These are phyloP conservation scores for Solenopsis fugax DNA, from an alignment of 1,140 invertebrate genomes.

Conservation along the genomic window DNA sequence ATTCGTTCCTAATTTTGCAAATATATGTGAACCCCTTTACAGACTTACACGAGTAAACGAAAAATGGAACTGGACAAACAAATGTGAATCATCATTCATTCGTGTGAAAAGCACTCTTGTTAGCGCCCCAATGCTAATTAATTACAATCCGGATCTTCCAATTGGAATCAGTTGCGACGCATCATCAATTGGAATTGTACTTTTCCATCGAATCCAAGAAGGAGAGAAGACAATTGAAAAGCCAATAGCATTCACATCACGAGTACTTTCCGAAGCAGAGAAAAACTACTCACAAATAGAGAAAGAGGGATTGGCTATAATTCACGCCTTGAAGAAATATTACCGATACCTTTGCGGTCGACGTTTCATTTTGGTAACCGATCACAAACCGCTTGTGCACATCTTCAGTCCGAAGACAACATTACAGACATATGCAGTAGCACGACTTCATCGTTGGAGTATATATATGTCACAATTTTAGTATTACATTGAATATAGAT, in stretches of 20 bases:
- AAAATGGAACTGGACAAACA: not conserved
- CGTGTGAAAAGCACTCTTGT: not conserved
- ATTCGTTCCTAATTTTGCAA: not conserved
- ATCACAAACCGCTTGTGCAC: not conserved
- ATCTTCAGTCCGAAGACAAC: not conserved
- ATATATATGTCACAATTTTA: not conserved
- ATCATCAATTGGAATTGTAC: not conserved
- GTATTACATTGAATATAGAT: not conserved
- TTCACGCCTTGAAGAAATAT: not conserved
- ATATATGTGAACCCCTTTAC: not conserved
- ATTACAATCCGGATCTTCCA: not conserved
- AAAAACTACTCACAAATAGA: not conserved
- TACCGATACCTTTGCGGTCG: not conserved
- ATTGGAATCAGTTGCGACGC: not conserved
- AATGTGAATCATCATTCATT: not conserved
- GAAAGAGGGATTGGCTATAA: not conserved
- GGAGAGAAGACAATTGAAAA: not conserved
- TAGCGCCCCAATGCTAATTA: not conserved
- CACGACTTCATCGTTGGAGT: not conserved
- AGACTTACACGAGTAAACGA: not conserved
- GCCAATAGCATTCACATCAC: not conserved
- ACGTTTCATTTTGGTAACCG: not conserved
- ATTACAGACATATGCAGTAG: not conserved
- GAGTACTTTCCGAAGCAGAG: not conserved
- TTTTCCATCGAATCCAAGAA: not conserved